These are phyloP conservation scores for Brachymystax lenok DNA, from an alignment of 2,797 vertebrate species.

Conservation along the genomic window DNA sequence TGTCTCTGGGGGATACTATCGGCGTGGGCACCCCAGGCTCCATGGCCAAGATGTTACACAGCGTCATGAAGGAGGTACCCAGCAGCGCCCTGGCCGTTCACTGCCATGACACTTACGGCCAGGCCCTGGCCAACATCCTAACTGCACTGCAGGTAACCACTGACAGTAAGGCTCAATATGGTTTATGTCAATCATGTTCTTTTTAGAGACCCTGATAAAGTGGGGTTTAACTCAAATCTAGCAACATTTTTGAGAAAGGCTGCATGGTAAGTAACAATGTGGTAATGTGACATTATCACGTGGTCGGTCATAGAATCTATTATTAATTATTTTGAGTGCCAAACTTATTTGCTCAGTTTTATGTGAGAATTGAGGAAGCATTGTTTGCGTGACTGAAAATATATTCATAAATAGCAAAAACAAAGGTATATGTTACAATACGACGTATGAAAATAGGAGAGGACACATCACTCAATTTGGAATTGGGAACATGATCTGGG, in stretches of 20 bases:
- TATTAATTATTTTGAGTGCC: not conserved
- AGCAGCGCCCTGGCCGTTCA: conserved; percentile 85
- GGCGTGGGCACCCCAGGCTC: conserved; percentile 91
- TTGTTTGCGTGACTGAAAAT: conserved; percentile 15
- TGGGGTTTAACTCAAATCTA: not conserved
- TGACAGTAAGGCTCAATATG: not conserved
- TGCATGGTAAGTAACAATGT: not conserved
- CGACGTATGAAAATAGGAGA: conserved; percentile 43
- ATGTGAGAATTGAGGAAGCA: conserved; percentile 18
- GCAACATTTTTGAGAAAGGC: not conserved
- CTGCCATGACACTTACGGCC: conserved; percentile 94
- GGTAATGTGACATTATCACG: not conserved
- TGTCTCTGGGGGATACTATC: conserved; percentile 91
- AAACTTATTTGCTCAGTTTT: conserved; percentile 56
- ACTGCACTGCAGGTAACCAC: conserved; percentile 89
- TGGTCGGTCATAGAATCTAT: not conserved
- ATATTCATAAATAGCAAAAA: conserved; percentile 22
- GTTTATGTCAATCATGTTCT: not conserved
- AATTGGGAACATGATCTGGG: conserved; percentile 67
- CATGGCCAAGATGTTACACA: conserved; percentile 87
- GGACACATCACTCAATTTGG: conserved; percentile 59
- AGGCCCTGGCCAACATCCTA: conserved; percentile 92
- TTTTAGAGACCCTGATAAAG: not conserved
- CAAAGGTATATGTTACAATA: conserved; percentile 56
- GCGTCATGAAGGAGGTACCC: conserved; percentile 89